Base-by-base conservation (phyloP, 1,140 invertebrate species). In the Pseudomyrmex dendroicus region DNA sequence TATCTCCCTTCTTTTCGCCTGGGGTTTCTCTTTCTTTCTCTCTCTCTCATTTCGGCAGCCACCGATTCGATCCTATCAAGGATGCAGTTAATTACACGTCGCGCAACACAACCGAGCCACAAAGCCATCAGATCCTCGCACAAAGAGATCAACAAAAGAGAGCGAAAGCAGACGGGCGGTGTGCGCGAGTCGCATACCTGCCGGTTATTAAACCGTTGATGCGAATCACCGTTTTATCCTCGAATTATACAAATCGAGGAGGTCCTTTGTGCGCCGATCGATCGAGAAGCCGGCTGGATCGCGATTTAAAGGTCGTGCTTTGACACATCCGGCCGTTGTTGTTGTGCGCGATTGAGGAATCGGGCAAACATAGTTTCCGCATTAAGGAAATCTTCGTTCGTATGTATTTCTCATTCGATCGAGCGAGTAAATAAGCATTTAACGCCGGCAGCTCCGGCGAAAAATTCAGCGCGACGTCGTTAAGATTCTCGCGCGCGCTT, bases 181-280 rank as follows among this genome's bases (percentile, higher is more conserved):
- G 8, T 35, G 1, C n/a, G 82, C 54, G 67, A 64, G 52, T 86
- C 76, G 61, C 84, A 82, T 84, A 76, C 88, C 61, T 73, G 22
- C n/a, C 48, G 66, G 72, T 66, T 83, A 86, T 89, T 88, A 88
- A 35, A 89, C 76, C 52, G 73, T 62, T 68, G 82, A 78, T 68
- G 82, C 76, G 85, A 89, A 89, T 89, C 82, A 84, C 80, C 84
- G 80, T 83, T 89, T 85, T 84, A 89, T 89, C 83, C 67, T 73
- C 84, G 76, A 86, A 86, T 86, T 89, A 86, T 84, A 80, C 84
- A 77, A 84, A 85, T 84, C 83, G 70, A 48, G 48, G 56, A 63
- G 73, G 78, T 83, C 46, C 78, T 83, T 83, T 84, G 82, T 83
- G 73, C 35, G 35, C 62, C 46, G 74, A 44, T 44, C 48, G 78